These are phyloP conservation scores for Anas platyrhynchos DNA, from an alignment of 2,113 vertebrate species.

Conservation along the genomic window DNA sequence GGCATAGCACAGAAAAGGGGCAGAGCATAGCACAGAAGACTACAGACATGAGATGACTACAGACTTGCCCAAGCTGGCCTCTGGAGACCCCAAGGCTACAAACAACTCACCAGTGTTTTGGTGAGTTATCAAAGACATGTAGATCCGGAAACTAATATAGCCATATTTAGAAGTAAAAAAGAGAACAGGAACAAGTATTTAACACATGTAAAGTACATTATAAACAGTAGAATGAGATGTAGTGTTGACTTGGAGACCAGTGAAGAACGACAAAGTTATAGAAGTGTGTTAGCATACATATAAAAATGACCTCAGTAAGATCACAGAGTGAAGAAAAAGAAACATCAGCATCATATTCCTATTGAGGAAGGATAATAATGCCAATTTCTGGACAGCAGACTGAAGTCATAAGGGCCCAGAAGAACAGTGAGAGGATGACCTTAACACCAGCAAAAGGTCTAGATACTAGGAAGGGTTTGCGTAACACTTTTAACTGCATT, in stretches of 20 bases:
- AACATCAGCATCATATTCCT: neutral
- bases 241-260: neutral
- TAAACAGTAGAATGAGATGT: neutral
- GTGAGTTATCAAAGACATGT: neutral
- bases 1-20: neutral
- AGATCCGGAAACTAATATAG: neutral
- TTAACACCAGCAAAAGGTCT: neutral
- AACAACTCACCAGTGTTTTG: neutral
- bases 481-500: neutral
- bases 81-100: neutral
- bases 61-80: neutral
- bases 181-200: neutral
- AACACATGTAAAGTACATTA: neutral
- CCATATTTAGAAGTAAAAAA: neutral
- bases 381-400: neutral
- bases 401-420: neutral
- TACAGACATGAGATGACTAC: neutral
- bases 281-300: neutral
- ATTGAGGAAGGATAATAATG: neutral
- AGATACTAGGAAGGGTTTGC: neutral
- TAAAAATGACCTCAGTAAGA: accelerated
- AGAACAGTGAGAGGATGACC: neutral
- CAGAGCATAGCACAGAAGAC: neutral
- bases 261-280: neutral
- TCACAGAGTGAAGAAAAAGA: neutral